Base-by-base conservation (phyloP, 2,797 vertebrate species). In the Acipenser transmontanus region DNA sequence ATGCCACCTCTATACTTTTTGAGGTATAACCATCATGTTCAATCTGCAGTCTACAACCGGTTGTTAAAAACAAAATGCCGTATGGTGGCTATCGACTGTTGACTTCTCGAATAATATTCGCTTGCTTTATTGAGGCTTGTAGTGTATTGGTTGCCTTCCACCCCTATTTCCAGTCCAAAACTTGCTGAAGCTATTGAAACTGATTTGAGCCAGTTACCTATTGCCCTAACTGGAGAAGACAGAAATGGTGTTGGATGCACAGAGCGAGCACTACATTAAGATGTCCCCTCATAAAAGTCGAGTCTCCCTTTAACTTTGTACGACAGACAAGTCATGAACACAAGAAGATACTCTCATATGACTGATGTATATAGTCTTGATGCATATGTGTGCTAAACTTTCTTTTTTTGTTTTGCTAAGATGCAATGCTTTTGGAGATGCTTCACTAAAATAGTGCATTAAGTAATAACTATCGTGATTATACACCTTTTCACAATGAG, bases 381-480 rank as follows among this genome's bases (percentile, higher is more conserved):
- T 86, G 82, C 81, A 84, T 85, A 80, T 84, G 73, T 71, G 68
- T 77, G 66, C 73, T 71, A 49, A 49, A 68, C 49, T 69, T 73
- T 71, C 59, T 61, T 34, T 67, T 49, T 72, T 78, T 66, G 73
- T 72, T 70, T 72, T 70, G 74, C 80, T 83, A 81, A 83, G 80
- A 84, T 83, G 78, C 78, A 69, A 83, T 84, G 71, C 82, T 84
- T 81, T 82, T 78, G 72, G 82, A 81, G 87, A 85, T 87, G 86
- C 82, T 80, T 76, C 81, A 87, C 75, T 73, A 75, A 86, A 87
- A 82, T 84, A 91, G 89, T 90, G 89, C 88, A 88, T 87, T 85
- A 85, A 85, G 85, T 88, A 88, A 85, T 81, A 86, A 84, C 78
- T 76, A 83, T 34, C 34, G 34, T 84, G 86, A 84, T 85, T 85